Base-by-base conservation (phyloP, 2,797 vertebrate species). In the Hephaestus fuliginosus region DNA sequence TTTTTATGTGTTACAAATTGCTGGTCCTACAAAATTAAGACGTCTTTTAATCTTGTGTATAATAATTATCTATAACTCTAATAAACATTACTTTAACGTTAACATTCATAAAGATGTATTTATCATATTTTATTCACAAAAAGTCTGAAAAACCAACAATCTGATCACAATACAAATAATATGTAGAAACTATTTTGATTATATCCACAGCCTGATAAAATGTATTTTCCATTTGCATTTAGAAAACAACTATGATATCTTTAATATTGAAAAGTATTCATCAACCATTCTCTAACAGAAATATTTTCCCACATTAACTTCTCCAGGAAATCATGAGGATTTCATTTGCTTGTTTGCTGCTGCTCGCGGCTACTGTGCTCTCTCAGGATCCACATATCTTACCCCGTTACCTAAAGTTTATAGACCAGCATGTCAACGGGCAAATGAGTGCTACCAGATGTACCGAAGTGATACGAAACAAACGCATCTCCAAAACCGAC, bases 271-370 rank as follows among this genome's bases (percentile, higher is more conserved):
- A 36, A 14, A 68, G 22, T 30, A 20, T 0, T 33, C 17, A 11
- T 4, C 2, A 9, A 10, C 4, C 58, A 33, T 67, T 55, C 18
- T 67, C 10, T 58, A 14, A 71, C 17, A 22, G 4, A 22, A 9
- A 9, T 0, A 1, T 39, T 33, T 69, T 22, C 0, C 15, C 9
- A 46, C 2, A 14, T 74, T 69, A 22, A 69, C 17, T 56, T 52
- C n/a, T 28, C 4, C 67, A 88, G 78, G 51, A 25, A 82, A 62
- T 36, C 70, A 88, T 87, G 89, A 81, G 0, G 81, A 49, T 65
- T 71, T 22, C 13, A 2, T 3, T 80, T 36, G 58, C 52, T 13
- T 80, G 63, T 60, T 46, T 86, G 53, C 67, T 88, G 57, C 67
- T 88, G 70, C 18, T 87, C 48, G 62, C 4, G 56, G 39, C 81